phyloP scores from a whole-genome alignment of 92 coral and sea anemone species.

The Epizoanthus fatuus region DNA sequence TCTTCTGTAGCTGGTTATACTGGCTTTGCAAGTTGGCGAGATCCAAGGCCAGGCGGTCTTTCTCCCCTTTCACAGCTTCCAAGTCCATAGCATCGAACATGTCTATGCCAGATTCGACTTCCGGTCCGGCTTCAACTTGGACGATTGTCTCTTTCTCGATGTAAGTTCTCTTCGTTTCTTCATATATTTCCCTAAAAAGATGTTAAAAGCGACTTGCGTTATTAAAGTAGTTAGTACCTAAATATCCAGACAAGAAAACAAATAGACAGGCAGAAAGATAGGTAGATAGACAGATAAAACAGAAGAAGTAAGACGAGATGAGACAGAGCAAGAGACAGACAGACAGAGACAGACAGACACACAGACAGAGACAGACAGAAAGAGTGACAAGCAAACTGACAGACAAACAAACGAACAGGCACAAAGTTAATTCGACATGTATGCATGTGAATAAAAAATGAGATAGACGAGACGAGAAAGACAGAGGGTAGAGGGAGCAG shows the following conservation, averaged over 20 bases:
- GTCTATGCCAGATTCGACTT: slow-evolving; percentile 78
- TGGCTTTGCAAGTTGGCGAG: slow-evolving; percentile 85
- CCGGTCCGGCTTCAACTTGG: slow-evolving; percentile 72
- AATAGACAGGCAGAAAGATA: background rate
- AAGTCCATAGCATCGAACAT: slow-evolving; percentile 83
- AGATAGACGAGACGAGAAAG: too few species aligned
- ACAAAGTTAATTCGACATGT: too few species aligned
- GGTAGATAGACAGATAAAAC: background rate
- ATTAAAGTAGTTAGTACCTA: background rate
- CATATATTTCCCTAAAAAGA: slow-evolving; percentile 48
- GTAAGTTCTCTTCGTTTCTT: slow-evolving; percentile 56
- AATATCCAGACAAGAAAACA: background rate
- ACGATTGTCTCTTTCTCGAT: slow-evolving; percentile 76
- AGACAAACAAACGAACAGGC: too few species aligned
- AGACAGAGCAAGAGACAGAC: background rate
- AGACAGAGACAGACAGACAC: background rate
- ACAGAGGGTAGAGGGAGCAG: background rate
- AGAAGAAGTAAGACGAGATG: background rate
- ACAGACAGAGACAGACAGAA: background rate
- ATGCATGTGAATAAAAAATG: too few species aligned
- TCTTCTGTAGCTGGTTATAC: slow-evolving; percentile 79
- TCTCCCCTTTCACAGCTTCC: slow-evolving; percentile 83
- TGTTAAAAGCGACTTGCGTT: background rate
- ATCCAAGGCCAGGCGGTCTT: slow-evolving; percentile 80
- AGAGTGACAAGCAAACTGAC: too few species aligned